Percentiles rank a stretch among this genome's conserved stretches.
These are phyloP conservation scores for Athalia circularis DNA, from an alignment of 2,888 invertebrate species.

Conservation along the genomic window DNA sequence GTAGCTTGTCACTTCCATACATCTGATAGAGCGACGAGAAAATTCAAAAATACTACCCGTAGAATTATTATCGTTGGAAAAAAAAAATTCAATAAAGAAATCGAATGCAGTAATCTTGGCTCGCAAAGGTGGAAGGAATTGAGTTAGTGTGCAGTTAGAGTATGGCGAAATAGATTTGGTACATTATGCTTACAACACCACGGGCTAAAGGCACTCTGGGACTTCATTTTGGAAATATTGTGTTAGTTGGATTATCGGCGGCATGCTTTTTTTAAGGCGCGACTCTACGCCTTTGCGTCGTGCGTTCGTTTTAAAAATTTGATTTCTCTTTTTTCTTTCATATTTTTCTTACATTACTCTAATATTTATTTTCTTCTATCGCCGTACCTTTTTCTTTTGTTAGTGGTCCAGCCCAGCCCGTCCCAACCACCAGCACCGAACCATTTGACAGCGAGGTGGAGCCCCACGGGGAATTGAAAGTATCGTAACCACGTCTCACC, in stretches of 20 bases:
- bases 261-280: constrained; percentile 13
- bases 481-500: constrained; percentile 39
- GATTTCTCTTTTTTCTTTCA: background rate
- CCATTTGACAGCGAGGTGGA: constrained; percentile 35
- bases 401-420: constrained; percentile 39
- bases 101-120: constrained; percentile 35
- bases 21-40: too few species aligned
- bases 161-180: constrained; percentile 15
- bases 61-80: background rate
- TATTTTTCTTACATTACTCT: constrained; percentile 16
- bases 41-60: background rate
- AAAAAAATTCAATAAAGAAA: background rate
- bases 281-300: constrained; percentile 38
- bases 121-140: constrained; percentile 15
- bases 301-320: constrained; percentile 1
- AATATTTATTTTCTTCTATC: constrained; percentile 29
- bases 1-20: background rate
- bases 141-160: constrained; percentile 36
- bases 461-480: constrained; percentile 26
- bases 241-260: constrained; percentile 37
- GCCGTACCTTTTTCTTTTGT: constrained; percentile 26
- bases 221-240: constrained; percentile 7
- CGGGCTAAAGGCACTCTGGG: background rate
- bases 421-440: constrained; percentile 42
- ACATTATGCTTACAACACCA: background rate